Conservation (phyloP, 2,113 vertebrate genomes). For the Campylomormyrus tamandua region DNA sequence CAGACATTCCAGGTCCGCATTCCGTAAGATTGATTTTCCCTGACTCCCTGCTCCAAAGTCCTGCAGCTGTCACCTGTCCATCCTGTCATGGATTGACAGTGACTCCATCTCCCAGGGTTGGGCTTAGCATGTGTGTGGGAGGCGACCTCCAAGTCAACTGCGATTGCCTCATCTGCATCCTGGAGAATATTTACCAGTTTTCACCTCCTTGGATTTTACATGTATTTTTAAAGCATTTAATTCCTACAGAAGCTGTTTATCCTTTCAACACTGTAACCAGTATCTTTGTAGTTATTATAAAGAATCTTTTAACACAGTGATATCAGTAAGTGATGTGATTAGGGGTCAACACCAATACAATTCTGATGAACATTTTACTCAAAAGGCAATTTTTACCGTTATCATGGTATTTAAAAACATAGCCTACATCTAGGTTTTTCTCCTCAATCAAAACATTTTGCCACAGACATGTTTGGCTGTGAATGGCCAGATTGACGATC, state of each 20-base stretch:
- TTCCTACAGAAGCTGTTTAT: background rate
- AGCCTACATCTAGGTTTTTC: background rate
- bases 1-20: conserved; percentile 43
- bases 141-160: conserved; percentile 20
- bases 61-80: conserved; percentile 65
- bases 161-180: background rate
- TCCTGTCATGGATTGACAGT: conserved; percentile 41
- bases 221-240: background rate
- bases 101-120: conserved; percentile 51
- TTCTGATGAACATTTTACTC: background rate
- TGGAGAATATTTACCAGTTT: background rate
- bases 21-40: conserved; percentile 55
- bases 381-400: background rate
- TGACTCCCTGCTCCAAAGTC: conserved; percentile 50
- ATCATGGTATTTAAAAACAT: background rate
- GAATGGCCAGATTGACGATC: background rate
- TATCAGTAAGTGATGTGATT: background rate
- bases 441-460: background rate
- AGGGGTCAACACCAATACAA: background rate
- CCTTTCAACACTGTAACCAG: background rate
- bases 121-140: conserved; percentile 9
- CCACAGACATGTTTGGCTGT: background rate
- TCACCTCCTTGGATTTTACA: background rate
- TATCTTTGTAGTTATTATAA: background rate
- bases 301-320: background rate